A percentile compares a stretch with the other conserved stretches of the same genome.
phyloP scores from a whole-genome alignment of 2,797 vertebrate species.

The Manis pentadactyla region DNA sequence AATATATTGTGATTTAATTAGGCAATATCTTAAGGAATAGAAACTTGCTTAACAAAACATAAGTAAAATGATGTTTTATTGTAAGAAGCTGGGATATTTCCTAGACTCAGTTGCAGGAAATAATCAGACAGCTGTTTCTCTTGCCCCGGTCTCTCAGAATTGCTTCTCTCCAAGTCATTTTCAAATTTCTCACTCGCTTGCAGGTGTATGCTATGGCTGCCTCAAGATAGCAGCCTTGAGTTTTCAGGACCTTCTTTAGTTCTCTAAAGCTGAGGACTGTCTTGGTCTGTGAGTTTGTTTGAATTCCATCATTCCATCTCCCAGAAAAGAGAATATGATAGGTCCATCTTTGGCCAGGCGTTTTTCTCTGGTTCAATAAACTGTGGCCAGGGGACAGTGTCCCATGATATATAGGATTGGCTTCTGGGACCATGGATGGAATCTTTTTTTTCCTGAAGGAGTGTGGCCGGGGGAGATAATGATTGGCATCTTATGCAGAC shows the following conservation, averaged over 20 bases:
- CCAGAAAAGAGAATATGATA: slow-evolving; percentile 20
- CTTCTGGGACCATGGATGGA: background rate
- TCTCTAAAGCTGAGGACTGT: background rate
- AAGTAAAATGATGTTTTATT: slow-evolving; percentile 6
- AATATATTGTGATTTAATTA: slow-evolving; percentile 22
- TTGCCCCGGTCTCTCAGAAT: background rate
- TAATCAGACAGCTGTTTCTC: background rate
- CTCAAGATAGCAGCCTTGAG: background rate
- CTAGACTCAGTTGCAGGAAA: slow-evolving; percentile 2
- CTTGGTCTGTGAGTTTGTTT: slow-evolving; percentile 54
- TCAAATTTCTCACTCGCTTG: slow-evolving; percentile 31
- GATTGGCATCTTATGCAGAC: background rate
- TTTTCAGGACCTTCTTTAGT: background rate
- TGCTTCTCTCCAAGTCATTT: slow-evolving; percentile 4
- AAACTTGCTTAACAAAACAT: background rate
- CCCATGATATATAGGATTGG: background rate
- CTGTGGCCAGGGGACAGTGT: background rate
- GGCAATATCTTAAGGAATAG: slow-evolving; percentile 31
- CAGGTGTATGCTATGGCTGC: background rate
- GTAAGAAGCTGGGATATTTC: background rate
- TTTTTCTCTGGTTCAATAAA: background rate
- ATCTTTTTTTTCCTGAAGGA: background rate
- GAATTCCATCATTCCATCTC: slow-evolving; percentile 3
- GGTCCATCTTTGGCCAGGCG: background rate
- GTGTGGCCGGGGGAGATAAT: background rate